Conservation (phyloP, 2,888 invertebrate species). For the Lydus trimaculatus region DNA sequence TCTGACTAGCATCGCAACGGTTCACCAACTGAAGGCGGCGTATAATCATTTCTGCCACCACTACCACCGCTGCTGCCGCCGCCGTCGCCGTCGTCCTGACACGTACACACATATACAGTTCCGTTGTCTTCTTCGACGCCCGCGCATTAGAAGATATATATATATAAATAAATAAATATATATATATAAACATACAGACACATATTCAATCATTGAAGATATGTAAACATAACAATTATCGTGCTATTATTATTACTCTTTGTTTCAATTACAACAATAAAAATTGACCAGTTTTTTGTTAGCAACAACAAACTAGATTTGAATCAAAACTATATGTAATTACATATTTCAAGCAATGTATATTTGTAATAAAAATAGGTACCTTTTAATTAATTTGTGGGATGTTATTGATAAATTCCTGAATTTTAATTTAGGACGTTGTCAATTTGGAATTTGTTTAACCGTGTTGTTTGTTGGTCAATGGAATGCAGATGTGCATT, state of each 20-base stretch:
- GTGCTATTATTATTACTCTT: neutral
- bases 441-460: neutral
- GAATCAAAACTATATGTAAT: neutral
- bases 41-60: neutral
- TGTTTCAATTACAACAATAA: neutral
- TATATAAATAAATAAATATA: no score
- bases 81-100: neutral
- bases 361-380: neutral
- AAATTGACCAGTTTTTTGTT: neutral
- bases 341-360: no score
- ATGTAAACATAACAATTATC: neutral
- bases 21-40: constrained; percentile 31
- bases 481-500: no score
- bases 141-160: constrained; percentile 32
- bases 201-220: neutral
- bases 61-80: neutral
- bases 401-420: neutral
- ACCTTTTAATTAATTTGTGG: no score
- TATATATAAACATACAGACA: neutral
- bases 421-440: neutral
- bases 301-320: neutral
- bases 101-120: constrained; percentile 2
- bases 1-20: constrained; percentile 32
- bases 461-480: neutral
- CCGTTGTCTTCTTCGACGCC: constrained; percentile 33